Base-by-base conservation (phyloP, 2,888 invertebrate genomes). In the Thumatha senex region DNA sequence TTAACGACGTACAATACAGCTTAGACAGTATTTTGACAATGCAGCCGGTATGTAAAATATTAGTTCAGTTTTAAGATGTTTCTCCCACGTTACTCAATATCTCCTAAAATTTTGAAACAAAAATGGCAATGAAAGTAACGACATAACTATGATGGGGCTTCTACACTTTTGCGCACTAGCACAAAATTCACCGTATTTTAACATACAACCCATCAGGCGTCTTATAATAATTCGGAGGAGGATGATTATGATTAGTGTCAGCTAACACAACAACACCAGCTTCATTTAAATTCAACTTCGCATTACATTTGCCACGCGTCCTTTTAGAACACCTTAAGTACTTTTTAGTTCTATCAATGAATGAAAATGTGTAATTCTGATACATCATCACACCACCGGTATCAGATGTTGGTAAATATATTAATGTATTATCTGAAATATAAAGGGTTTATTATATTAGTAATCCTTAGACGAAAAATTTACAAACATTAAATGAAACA, bases 281-380 rank as follows among this genome's bases (percentile, higher is more conserved):
- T 8, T 58, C 46, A 31, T 67, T 48, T 1, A 74, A 40, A 0
- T 56, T 50, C 18, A 74, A 43, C 12, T 48, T 69, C 2, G 74
- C 73, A 42, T 62, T 49, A 30, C 75, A 75, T 18, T 70, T 69
- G 1, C 67, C 72, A 5, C 68, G 57, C 5, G 51, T 31, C 14
- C 60, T 58, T 34, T 56, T 75, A 0, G 78, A 79, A 39, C 80
- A 80, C 3, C 72, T 51, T 12, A 80, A 58, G 14, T 69, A 64
- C 40, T 38, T 68, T 44, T 52, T 74, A 1, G 44, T 52, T 36
- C 54, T 68, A 15, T 67, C 61, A 14, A 55, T 14, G 29, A 58
- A 72, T 2, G 70, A 72, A 56, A 67, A 78, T 11, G 64, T 52
- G 47, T 70, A 63, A 14, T 62, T 43, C 44, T 61, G 39, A 24